These are phyloP conservation scores for Oncorhynchus gorbuscha DNA, from an alignment of 2,113 vertebrate genomes.

Conservation along the genomic window DNA sequence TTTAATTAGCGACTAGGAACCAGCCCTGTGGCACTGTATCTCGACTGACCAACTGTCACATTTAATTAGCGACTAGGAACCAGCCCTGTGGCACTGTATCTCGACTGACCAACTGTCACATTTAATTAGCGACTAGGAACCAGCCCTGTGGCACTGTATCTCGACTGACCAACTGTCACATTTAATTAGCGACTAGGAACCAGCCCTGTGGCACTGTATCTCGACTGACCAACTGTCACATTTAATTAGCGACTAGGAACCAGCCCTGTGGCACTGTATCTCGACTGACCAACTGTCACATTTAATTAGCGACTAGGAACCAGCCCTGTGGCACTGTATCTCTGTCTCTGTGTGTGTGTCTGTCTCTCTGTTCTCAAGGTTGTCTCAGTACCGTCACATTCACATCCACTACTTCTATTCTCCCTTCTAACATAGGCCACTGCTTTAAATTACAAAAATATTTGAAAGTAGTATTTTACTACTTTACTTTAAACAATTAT, in stretches of 20 bases:
- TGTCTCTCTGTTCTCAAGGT: conserved; percentile 51
- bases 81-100: conserved; percentile 51
- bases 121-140: conserved; percentile 56
- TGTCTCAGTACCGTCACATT: conserved; percentile 50
- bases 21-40: conserved; percentile 51
- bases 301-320: conserved; percentile 56
- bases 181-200: conserved; percentile 56
- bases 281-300: conserved; percentile 63
- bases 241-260: conserved; percentile 56
- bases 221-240: conserved; percentile 64
- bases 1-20: conserved; percentile 56
- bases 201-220: conserved; percentile 51
- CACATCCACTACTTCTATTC: neutral
- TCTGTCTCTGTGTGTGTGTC: neutral
- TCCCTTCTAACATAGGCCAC: neutral
- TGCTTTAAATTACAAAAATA: too few relatives aligned
- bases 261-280: conserved; percentile 52
- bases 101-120: conserved; percentile 64
- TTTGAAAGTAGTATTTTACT: too few relatives aligned
- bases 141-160: conserved; percentile 51
- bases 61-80: conserved; percentile 56
- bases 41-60: conserved; percentile 64
- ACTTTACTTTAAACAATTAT: too few relatives aligned
- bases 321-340: conserved; percentile 51
- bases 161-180: conserved; percentile 64